Evolutionary conservation across 2,113 vertebrate genomes (phyloP).

Genomic region (Colaptes auratus): DNA sequence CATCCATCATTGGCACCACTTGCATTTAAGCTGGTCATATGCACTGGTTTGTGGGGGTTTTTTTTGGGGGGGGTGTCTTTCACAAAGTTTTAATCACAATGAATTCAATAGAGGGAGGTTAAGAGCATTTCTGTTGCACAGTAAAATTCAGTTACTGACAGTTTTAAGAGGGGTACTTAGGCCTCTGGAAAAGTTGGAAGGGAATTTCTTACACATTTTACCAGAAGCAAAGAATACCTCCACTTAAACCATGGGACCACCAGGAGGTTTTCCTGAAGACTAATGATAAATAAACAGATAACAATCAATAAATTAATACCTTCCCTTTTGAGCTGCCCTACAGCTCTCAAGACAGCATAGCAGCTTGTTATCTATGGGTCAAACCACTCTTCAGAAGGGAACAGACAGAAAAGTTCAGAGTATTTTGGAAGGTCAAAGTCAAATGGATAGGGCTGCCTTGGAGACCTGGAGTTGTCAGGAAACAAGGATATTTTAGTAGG

Average conservation of each 20-base stretch:
- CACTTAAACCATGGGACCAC: not conserved
- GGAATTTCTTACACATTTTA: not conserved
- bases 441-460: not conserved
- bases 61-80: not conserved
- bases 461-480: not conserved
- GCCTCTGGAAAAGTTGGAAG: not conserved
- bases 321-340: not conserved
- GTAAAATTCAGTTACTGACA: not conserved
- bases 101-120: not conserved
- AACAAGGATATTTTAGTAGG: too few species aligned
- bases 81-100: not conserved
- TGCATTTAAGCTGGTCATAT: not conserved
- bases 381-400: not conserved
- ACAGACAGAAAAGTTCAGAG: not conserved
- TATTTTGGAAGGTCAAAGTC: not conserved
- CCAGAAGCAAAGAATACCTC: not conserved
- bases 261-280: not conserved
- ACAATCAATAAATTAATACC: not conserved
- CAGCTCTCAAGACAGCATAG: accelerated
- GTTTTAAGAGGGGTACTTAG: not conserved
- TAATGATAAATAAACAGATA: not conserved
- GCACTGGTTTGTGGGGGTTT: not conserved
- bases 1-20: not conserved
- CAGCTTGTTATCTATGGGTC: not conserved
- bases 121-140: not conserved